These are phyloP conservation scores for Nezara viridula DNA, from an alignment of 2,888 invertebrate genomes.

Conservation along the genomic window DNA sequence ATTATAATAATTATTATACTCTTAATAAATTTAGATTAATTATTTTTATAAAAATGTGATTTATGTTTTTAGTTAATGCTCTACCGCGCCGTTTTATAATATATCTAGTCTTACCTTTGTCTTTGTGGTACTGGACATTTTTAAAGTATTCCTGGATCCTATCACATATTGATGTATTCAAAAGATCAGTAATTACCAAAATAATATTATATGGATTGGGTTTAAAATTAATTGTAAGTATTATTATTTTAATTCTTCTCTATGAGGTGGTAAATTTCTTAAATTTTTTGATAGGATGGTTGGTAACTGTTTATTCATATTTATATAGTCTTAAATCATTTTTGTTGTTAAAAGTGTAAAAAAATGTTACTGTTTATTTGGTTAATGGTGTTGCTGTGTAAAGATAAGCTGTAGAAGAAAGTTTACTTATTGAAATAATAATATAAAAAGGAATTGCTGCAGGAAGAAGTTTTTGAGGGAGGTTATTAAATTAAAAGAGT, in stretches of 20 bases:
- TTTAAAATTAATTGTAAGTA: background rate
- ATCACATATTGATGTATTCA: background rate
- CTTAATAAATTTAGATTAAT: background rate
- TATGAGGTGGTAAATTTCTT: background rate
- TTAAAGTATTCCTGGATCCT: background rate
- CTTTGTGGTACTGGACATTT: conserved; percentile 29
- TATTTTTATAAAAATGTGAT: background rate
- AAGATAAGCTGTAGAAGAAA: too few relatives aligned
- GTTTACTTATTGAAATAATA: background rate
- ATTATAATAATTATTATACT: too few relatives aligned
- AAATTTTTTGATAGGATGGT: background rate
- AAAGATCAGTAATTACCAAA: background rate
- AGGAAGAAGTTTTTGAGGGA: too few relatives aligned
- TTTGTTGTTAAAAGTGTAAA: too few relatives aligned
- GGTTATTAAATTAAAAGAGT: too few relatives aligned
- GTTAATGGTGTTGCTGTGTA: too few relatives aligned
- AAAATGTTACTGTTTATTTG: too few relatives aligned
- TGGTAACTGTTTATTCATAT: background rate
- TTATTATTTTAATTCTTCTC: background rate
- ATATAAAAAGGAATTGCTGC: too few relatives aligned
- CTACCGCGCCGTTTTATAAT: conserved; percentile 32
- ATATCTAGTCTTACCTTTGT: conserved; percentile 14
- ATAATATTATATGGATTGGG: background rate
- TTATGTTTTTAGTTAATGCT: conserved; percentile 14
- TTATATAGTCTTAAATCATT: too few relatives aligned